These are phyloP conservation scores for Heterochromis multidens DNA, from an alignment of 2,113 vertebrate species.

Conservation along the genomic window DNA sequence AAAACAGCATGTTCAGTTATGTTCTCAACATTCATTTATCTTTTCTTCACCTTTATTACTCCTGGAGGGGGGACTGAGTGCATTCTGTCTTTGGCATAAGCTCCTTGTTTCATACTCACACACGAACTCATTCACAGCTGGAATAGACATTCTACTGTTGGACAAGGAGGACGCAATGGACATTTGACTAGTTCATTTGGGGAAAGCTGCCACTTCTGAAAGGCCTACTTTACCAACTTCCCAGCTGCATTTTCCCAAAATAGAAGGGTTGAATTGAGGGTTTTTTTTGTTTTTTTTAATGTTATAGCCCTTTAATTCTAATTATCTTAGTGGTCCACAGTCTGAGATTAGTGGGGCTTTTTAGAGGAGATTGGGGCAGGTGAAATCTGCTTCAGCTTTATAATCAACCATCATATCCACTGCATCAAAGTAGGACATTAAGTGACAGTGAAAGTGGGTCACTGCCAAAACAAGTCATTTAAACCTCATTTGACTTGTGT, in stretches of 20 bases:
- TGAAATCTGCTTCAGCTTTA: slow-evolving; percentile 5
- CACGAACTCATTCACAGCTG: slow-evolving; percentile 15
- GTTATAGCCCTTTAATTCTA: slow-evolving; percentile 1
- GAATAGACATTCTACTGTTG: neutral
- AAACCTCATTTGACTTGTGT: slow-evolving; percentile 15
- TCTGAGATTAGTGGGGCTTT: slow-evolving; percentile 20
- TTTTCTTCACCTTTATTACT: neutral
- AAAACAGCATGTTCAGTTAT: neutral
- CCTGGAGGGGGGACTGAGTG: neutral
- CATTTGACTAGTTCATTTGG: neutral
- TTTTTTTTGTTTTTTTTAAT: neutral
- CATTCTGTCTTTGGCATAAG: neutral
- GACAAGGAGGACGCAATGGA: neutral
- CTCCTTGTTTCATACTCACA: neutral
- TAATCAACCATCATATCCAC: neutral
- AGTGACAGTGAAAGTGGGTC: slow-evolving; percentile 23
- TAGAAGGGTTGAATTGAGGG: neutral
- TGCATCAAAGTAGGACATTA: slow-evolving; percentile 17
- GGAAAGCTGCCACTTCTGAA: neutral
- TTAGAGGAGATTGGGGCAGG: neutral
- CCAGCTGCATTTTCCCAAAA: neutral
- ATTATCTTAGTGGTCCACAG: neutral
- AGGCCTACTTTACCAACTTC: neutral
- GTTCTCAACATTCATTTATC: neutral
- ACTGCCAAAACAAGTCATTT: slow-evolving; percentile 3